Evolutionary conservation across 2,888 invertebrate genomes (phyloP).

Genomic region (Lagria hirta): DNA sequence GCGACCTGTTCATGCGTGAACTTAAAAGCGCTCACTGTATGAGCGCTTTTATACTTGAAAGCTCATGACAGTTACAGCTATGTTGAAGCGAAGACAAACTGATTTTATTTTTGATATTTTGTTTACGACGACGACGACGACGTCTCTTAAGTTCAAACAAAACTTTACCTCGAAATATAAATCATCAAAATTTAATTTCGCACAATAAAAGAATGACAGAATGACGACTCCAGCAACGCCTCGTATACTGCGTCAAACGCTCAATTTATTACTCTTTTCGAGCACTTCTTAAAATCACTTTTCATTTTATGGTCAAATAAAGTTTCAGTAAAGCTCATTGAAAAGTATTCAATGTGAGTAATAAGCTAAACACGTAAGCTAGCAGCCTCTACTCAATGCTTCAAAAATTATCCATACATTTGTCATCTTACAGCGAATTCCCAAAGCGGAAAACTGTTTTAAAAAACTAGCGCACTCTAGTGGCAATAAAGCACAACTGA

Average conservation of each 20-base stretch:
- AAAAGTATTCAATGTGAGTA: too few species aligned
- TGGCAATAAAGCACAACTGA: too few species aligned
- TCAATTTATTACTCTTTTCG: constrained; percentile 31
- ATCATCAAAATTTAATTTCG: constrained; percentile 27
- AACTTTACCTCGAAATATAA: neutral
- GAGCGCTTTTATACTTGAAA: constrained; percentile 50
- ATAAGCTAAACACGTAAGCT: too few species aligned
- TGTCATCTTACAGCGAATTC: too few species aligned
- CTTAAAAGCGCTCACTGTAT: constrained; percentile 49
- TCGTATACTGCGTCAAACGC: constrained; percentile 26
- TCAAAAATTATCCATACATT: too few species aligned
- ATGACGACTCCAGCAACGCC: constrained; percentile 29
- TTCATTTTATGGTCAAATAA: constrained; percentile 38
- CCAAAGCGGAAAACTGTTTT: too few species aligned
- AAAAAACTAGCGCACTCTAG: too few species aligned
- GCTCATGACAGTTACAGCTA: constrained; percentile 50
- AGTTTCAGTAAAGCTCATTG: constrained; percentile 26
- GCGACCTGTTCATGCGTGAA: constrained; percentile 49
- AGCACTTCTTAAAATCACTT: constrained; percentile 38
- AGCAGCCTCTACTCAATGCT: too few species aligned
- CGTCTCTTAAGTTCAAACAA: constrained; percentile 1
- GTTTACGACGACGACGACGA: neutral
- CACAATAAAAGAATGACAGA: constrained; percentile 24
- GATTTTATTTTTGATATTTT: constrained; percentile 13
- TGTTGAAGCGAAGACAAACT: constrained; percentile 33